These are phyloP conservation scores for Eunapius fragilis DNA, from an alignment of 37 sponge, comb jelly and placozoan species.

Conservation along the genomic window DNA sequence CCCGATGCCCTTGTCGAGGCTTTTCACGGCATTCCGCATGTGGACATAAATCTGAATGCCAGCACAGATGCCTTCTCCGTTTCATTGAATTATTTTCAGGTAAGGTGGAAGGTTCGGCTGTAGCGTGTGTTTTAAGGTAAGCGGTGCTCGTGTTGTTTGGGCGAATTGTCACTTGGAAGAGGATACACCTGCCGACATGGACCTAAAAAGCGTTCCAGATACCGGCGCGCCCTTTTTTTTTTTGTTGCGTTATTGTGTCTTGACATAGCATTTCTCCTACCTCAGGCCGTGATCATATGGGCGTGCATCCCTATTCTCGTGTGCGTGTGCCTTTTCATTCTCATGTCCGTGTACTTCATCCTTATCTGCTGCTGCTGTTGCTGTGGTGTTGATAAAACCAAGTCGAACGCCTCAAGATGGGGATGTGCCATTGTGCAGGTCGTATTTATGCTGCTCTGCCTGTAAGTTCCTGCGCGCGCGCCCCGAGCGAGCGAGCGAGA, in stretches of 20 bases:
- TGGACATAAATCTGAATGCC: constrained; percentile 44
- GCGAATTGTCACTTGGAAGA: no score
- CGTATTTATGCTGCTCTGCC: constrained; percentile 22
- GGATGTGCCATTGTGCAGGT: constrained; percentile 17
- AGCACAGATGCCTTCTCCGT: constrained; percentile 13
- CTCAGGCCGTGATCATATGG: constrained; percentile 71
- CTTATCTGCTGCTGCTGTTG: constrained; percentile 68
- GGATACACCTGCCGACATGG: no score
- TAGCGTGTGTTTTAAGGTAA: no score
- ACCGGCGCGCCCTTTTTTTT: no score
- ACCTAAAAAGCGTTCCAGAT: no score
- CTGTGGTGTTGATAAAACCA: constrained; percentile 9
- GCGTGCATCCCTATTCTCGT: constrained; percentile 67
- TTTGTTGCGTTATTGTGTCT: background rate
- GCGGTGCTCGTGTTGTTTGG: no score
- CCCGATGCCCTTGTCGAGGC: constrained; percentile 33
- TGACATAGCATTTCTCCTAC: constrained; percentile 1
- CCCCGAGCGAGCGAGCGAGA: no score
- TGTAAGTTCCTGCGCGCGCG: constrained; percentile 39
- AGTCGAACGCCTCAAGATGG: constrained; percentile 15
- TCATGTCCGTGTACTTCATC: constrained; percentile 63
- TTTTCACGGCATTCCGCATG: constrained; percentile 64
- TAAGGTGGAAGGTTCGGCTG: background rate
- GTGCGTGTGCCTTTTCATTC: constrained; percentile 51
- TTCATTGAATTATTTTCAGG: constrained; percentile 22